phyloP scores from a whole-genome alignment of 1,140 invertebrate species.

The Drosophila ananassae region DNA sequence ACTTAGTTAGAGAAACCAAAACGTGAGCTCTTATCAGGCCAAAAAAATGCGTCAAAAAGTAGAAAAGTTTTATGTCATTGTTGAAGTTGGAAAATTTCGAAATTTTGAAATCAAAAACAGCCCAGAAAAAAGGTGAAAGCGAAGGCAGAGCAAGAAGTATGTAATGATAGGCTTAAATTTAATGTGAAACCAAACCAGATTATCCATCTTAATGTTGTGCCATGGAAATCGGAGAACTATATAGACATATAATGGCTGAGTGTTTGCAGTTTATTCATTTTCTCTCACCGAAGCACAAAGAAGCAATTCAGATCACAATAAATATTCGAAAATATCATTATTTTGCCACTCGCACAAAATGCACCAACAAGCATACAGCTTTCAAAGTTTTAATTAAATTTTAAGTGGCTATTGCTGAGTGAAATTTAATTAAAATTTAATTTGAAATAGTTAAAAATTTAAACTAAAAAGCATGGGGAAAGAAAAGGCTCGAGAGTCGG shows the following conservation, averaged over 20 bases:
- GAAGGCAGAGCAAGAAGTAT: background rate
- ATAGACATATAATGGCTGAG: background rate
- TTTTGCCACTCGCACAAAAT: slow-evolving; percentile 1
- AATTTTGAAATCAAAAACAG: no score
- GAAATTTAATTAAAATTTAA: background rate
- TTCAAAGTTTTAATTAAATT: background rate
- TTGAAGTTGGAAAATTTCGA: background rate
- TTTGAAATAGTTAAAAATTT: background rate
- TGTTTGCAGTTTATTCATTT: background rate
- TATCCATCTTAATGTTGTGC: slow-evolving; percentile 1
- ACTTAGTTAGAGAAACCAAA: background rate
- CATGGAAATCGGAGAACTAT: slow-evolving; percentile 2
- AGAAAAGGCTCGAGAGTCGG: background rate
- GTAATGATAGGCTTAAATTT: background rate
- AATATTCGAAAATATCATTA: background rate
- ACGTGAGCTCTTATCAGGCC: background rate
- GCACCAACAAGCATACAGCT: background rate
- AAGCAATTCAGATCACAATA: slow-evolving; percentile 9
- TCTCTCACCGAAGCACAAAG: slow-evolving; percentile 7
- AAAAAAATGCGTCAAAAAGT: no score
- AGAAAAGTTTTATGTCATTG: background rate
- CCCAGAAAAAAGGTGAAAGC: background rate
- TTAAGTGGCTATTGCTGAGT: no score
- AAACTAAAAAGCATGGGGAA: background rate
- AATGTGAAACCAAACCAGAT: background rate